Conservation (phyloP, 2,888 invertebrate species). For the Emesis furor region DNA sequence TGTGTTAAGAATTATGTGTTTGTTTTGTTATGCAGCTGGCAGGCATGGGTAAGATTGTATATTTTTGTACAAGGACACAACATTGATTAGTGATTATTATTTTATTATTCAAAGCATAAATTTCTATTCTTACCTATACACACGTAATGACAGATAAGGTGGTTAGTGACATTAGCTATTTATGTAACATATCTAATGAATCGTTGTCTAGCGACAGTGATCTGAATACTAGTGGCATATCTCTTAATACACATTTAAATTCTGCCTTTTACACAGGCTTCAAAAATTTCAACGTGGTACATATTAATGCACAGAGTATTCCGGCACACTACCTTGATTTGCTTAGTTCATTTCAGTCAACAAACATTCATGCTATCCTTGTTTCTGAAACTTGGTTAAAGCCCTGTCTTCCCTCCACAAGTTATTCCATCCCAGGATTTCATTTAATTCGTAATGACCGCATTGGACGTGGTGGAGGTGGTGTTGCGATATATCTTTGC, state of each 20-base stretch:
- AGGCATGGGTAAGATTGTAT: too few species aligned
- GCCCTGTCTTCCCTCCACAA: constrained; percentile 36
- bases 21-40: too few species aligned
- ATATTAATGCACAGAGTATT: too few species aligned
- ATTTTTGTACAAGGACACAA: too few species aligned
- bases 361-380: constrained; percentile 35
- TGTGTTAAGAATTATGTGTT: too few species aligned
- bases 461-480: constrained; percentile 9
- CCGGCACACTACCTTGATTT: too few species aligned
- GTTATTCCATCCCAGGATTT: constrained; percentile 43
- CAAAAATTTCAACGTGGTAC: constrained; percentile 40
- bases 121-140: too few species aligned
- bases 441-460: constrained; percentile 13
- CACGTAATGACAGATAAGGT: not conserved
- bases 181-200: not conserved
- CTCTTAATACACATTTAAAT: not conserved
- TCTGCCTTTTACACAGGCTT: not conserved
- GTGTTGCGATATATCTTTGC: not conserved
- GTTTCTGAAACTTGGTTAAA: constrained; percentile 39
- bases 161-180: not conserved
- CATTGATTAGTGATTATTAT: too few species aligned
- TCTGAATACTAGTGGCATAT: not conserved
- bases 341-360: constrained; percentile 24
- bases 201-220: not conserved
- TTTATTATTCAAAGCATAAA: too few species aligned